Percentiles rank a stretch among this genome's conserved stretches.
phyloP scores from a whole-genome alignment of 1,140 invertebrate genomes.

The Heterodera schachtii region DNA sequence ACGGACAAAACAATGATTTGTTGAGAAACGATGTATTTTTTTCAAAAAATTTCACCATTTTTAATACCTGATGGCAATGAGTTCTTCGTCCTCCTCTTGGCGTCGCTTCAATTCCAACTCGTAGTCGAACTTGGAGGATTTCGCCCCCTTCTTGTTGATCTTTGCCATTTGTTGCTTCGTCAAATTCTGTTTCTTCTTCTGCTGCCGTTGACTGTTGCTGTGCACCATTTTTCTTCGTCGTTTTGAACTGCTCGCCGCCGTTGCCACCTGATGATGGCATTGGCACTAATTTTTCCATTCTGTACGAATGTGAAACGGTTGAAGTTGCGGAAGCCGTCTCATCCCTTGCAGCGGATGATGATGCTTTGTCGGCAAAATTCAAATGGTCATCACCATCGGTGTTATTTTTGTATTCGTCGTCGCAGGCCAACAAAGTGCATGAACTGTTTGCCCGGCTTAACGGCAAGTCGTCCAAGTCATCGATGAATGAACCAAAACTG shows the following conservation, averaged over 20 bases:
- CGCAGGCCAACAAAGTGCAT: not conserved
- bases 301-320: not conserved
- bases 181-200: not conserved
- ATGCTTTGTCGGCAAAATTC: not conserved
- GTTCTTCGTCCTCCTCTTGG: not conserved
- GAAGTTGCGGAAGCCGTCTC: not conserved
- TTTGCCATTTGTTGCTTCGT: not conserved
- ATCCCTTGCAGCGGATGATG: not conserved
- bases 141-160: not conserved
- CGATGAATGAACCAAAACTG: not conserved
- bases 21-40: too few species aligned
- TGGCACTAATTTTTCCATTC: not conserved
- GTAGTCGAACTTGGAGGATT: too few species aligned
- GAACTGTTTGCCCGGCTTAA: not conserved
- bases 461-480: not conserved
- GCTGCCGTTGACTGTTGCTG: not conserved
- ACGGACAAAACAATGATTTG: too few species aligned
- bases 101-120: not conserved
- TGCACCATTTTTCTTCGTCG: too few species aligned
- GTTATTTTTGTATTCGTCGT: not conserved
- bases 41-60: too few species aligned
- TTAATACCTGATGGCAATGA: not conserved
- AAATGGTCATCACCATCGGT: not conserved
- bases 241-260: too few species aligned
- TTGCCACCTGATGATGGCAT: not conserved